Base-by-base conservation (phyloP, 2,888 invertebrate species). In the Clistopyga incitator region DNA sequence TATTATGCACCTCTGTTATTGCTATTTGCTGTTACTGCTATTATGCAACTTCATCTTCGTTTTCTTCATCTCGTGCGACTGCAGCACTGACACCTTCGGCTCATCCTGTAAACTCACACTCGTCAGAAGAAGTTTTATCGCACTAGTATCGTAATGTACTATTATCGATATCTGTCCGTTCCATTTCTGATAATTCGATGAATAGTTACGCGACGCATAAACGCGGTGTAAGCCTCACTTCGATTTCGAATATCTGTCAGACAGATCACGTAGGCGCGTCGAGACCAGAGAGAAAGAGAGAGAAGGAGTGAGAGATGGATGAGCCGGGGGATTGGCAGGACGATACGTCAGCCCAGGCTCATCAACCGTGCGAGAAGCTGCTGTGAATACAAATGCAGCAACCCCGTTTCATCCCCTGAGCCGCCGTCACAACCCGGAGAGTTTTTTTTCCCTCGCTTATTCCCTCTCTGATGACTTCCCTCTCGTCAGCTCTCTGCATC, bases 321-420 rank as follows among this genome's bases (percentile, higher is more conserved):
- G 76, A 74, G 70, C 47, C 67, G 50, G 61, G 78, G 82, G 71
- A 76, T 79, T 70, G 75, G 82, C 70, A 79, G 87, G 85, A 85
- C 82, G 88, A 88, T 88, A 87, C 89, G 88, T 87, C 89, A 87
- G 87, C 81, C 87, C 54, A 86, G 86, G 86, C 88, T 90, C 91
- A 91, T 91, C 90, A 91, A 86, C 80, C 84, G 86, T 82, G 79
- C 88, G 84, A 85, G 87, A 81, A 88, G 88, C 84, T 89, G 85
- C 82, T 76, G 87, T 89, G 90, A 91, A 90, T 90, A 90, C 90
- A 89, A 89, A 90, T 90, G 89, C 82, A 82, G 77, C 79, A 71
- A 64, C 72, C 56, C 64, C 71, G 80, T 78, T 78, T 68, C 80
- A 84, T 61, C 82, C 59, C 75, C 76, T 65, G 78, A 74, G 78